A percentile compares a stretch with the other conserved stretches of the same genome.
These are phyloP conservation scores for Seriola dumerili DNA, from an alignment of 2,113 vertebrate genomes.

Conservation along the genomic window DNA sequence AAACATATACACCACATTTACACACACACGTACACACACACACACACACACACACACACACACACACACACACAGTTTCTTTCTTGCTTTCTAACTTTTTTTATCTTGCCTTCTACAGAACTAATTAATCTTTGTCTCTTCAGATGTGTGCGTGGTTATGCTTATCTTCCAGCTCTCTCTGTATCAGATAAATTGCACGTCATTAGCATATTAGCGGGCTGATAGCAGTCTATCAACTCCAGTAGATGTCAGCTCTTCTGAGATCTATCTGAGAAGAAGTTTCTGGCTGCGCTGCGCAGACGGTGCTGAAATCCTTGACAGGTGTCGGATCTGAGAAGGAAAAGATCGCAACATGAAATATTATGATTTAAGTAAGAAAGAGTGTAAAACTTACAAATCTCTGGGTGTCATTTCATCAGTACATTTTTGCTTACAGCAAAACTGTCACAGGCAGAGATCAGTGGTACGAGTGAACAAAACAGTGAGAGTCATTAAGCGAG, in stretches of 20 bases:
- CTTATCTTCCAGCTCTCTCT: neutral
- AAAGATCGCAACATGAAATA: neutral
- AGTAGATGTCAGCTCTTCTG: neutral
- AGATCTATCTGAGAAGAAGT: neutral
- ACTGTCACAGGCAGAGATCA: slow-evolving; percentile 25
- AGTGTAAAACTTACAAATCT: slow-evolving; percentile 9
- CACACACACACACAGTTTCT: neutral
- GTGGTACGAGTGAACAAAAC: neutral
- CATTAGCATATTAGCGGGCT: slow-evolving; percentile 21
- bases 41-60: neutral
- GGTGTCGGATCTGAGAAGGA: neutral
- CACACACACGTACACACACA: neutral
- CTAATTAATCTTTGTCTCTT: slow-evolving; percentile 17
- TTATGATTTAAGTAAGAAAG: neutral
- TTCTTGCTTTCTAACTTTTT: slow-evolving; percentile 10
- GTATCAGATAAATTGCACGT: neutral
- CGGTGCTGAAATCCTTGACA: slow-evolving; percentile 5
- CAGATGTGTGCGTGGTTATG: slow-evolving; percentile 7
- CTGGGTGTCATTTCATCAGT: neutral
- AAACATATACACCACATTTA: neutral
- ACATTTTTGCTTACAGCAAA: neutral
- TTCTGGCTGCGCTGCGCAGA: neutral
- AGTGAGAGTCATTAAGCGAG: neutral
- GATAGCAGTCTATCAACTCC: neutral
- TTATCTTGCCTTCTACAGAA: neutral